phyloP scores from a whole-genome alignment of 2,113 vertebrate genomes.

The Galemys pyrenaicus region DNA sequence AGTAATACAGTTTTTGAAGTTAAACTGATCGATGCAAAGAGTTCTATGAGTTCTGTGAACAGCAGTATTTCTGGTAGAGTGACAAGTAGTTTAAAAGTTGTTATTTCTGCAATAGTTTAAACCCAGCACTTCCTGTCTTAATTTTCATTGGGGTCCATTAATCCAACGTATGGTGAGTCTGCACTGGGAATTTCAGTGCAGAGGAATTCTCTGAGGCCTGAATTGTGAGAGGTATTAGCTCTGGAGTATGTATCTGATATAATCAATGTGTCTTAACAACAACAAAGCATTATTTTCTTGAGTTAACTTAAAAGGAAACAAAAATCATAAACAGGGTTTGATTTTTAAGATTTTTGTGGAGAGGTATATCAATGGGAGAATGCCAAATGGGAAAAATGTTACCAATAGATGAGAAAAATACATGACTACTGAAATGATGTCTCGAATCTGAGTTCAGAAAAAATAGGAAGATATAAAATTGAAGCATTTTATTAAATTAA shows the following conservation, averaged over 20 bases:
- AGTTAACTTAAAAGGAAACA: neutral
- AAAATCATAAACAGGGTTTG: neutral
- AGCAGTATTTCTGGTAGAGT: neutral
- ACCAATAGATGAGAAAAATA: neutral
- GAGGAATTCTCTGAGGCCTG: neutral
- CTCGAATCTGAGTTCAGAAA: slow-evolving; percentile 28
- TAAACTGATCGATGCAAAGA: slow-evolving; percentile 51
- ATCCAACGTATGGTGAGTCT: neutral
- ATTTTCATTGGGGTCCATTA: neutral
- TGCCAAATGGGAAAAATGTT: neutral
- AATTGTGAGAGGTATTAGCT: neutral
- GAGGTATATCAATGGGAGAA: neutral
- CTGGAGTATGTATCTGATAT: neutral
- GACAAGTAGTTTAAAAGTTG: neutral
- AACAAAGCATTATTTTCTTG: neutral
- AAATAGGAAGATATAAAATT: neutral
- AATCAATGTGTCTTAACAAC: neutral
- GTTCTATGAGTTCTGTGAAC: slow-evolving; percentile 6
- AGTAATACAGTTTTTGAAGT: slow-evolving; percentile 27
- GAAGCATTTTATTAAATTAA: neutral
- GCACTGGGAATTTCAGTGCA: neutral
- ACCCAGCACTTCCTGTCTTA: neutral
- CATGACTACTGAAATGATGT: neutral
- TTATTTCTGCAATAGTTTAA: neutral
- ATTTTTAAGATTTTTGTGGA: neutral